Conservation (phyloP, 2,113 vertebrate genomes). For the Donacobius atricapilla region DNA sequence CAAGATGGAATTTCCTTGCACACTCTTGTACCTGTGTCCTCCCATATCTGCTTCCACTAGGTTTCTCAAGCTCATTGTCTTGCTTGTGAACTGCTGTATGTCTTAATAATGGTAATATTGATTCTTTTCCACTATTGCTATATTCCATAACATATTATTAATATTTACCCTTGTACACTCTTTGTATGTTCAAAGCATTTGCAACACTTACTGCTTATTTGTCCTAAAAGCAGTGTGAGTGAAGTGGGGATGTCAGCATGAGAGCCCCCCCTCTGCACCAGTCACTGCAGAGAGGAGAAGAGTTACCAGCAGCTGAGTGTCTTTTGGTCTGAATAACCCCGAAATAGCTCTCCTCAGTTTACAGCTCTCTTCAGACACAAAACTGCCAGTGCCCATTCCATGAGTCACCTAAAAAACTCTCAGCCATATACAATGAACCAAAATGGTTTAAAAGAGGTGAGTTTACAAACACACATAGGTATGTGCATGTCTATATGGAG, state of each 20-base stretch:
- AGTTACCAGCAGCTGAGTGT: neutral
- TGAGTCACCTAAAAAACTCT: neutral
- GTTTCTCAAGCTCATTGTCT: neutral
- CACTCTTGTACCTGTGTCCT: neutral
- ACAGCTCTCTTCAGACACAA: neutral
- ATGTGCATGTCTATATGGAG: neutral
- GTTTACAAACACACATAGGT: neutral
- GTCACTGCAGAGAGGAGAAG: neutral
- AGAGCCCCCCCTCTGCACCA: neutral
- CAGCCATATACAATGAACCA: neutral
- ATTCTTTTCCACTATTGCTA: neutral
- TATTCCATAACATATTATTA: neutral
- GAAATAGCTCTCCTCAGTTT: neutral
- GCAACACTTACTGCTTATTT: neutral
- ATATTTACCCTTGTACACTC: neutral
- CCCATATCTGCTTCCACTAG: neutral
- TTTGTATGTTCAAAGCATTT: neutral
- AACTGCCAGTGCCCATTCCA: neutral
- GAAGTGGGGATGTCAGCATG: neutral
- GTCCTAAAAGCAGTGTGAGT: neutral
- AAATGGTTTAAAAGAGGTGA: neutral
- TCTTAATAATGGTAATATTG: neutral
- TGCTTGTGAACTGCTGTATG: neutral
- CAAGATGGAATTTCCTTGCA: neutral
- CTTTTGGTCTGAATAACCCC: neutral